Evolutionary conservation across 2,888 invertebrate genomes (phyloP).

Genomic region (Rhagonycha lutea): DNA sequence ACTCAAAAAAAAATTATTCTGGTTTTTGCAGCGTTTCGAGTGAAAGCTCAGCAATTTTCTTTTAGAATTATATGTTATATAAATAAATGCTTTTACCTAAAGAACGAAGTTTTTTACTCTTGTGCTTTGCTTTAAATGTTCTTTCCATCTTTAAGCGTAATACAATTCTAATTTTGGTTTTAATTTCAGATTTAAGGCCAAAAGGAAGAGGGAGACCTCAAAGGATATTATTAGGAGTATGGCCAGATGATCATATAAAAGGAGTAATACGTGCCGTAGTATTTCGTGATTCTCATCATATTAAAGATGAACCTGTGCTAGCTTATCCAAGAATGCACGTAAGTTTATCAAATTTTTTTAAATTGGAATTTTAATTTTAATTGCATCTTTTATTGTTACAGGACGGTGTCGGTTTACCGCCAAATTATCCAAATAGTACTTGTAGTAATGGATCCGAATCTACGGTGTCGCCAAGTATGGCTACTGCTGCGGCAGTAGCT

Average conservation of each 20-base stretch:
- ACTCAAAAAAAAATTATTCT: too few relatives aligned
- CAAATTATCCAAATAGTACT: constrained; percentile 64
- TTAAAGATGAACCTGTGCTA: constrained; percentile 73
- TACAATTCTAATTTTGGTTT: not conserved
- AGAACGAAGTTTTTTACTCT: too few relatives aligned
- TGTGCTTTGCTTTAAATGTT: not conserved
- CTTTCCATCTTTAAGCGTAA: not conserved
- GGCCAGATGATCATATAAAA: constrained; percentile 93
- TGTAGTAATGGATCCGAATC: constrained; percentile 62
- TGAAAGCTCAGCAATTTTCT: too few relatives aligned
- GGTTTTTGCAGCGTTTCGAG: too few relatives aligned
- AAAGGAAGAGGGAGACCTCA: constrained; percentile 91
- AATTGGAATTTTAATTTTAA: not conserved
- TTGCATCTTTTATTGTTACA: constrained; percentile 52
- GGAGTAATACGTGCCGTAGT: constrained; percentile 91
- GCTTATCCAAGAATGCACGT: constrained; percentile 66
- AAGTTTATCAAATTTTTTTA: constrained; percentile 43
- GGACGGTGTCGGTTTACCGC: constrained; percentile 62
- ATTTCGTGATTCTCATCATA: constrained; percentile 83
- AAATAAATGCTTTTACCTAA: too few relatives aligned
- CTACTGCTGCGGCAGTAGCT: constrained; percentile 83
- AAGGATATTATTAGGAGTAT: constrained; percentile 86
- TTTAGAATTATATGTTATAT: too few relatives aligned
- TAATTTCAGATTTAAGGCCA: constrained; percentile 75
- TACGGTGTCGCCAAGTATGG: constrained; percentile 69